A percentile compares a stretch with the other conserved stretches of the same genome.
These are phyloP conservation scores for Euleptes europaea DNA, from an alignment of 2,113 vertebrate species.

Conservation along the genomic window DNA sequence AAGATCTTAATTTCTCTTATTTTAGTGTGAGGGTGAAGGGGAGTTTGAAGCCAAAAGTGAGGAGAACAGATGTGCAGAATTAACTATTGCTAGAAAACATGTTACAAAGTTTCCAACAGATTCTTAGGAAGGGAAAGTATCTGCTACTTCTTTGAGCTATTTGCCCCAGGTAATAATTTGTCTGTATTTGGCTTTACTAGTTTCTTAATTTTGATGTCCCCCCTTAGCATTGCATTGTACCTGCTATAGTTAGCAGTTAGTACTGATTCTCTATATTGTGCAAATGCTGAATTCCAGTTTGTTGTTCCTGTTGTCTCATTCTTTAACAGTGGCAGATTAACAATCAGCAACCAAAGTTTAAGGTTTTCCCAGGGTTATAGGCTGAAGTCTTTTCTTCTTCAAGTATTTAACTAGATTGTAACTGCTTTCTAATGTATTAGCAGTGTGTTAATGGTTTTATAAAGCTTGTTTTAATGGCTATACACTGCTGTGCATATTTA, in stretches of 20 bases:
- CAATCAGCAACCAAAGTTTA: background rate
- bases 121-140: background rate
- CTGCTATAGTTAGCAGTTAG: slow-evolving; percentile 53
- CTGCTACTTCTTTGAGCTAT: background rate
- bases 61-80: background rate
- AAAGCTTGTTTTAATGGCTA: background rate
- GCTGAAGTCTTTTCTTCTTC: background rate
- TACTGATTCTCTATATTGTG: background rate
- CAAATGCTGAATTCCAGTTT: slow-evolving; percentile 25
- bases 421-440: background rate
- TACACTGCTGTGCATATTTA: background rate
- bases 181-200: slow-evolving; percentile 14
- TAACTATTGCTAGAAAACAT: background rate
- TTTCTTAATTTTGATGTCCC: slow-evolving; percentile 29
- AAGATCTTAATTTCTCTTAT: background rate
- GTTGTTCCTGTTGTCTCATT: background rate
- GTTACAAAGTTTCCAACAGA: slow-evolving; percentile 24
- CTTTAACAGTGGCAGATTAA: background rate
- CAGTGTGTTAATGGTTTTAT: background rate
- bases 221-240: slow-evolving; percentile 45
- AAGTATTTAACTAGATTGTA: background rate
- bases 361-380: background rate
- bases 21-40: background rate
- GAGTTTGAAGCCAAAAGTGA: background rate
- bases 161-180: slow-evolving; percentile 38